These are phyloP conservation scores for Fregetta grallaria DNA, from an alignment of 2,113 vertebrate species.

Conservation along the genomic window DNA sequence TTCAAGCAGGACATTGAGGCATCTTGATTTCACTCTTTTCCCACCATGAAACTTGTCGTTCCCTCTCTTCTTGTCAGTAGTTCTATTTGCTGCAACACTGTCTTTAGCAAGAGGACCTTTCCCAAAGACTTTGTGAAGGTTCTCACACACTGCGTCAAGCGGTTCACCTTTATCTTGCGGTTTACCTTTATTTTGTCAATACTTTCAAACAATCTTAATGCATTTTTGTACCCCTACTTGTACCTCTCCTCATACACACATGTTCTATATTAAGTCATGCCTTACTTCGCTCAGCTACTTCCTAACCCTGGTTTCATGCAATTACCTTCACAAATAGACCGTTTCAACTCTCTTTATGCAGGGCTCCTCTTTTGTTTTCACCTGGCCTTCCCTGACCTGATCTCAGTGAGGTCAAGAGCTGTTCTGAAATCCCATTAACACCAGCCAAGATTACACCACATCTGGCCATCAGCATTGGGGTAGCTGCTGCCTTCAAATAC, in stretches of 20 bases:
- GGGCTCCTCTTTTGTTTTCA: constrained; percentile 38
- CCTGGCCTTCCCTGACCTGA: constrained; percentile 30
- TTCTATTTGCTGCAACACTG: neutral
- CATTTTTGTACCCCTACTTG: neutral
- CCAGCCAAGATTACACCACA: constrained; percentile 5
- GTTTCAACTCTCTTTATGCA: constrained; percentile 27
- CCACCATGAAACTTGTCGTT: neutral
- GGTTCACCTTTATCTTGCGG: neutral
- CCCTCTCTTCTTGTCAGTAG: neutral
- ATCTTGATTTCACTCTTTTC: neutral
- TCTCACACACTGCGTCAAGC: neutral
- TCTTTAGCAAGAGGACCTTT: neutral
- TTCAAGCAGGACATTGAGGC: neutral
- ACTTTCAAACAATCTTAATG: neutral
- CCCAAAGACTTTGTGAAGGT: neutral
- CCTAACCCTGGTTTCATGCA: constrained; percentile 30
- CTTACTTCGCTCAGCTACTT: neutral
- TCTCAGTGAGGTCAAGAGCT: constrained; percentile 12
- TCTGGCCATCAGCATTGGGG: neutral
- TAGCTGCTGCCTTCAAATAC: constrained; percentile 3
- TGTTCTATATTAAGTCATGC: constrained; percentile 28
- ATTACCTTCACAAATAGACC: constrained; percentile 49
- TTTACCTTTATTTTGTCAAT: neutral
- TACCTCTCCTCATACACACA: neutral
- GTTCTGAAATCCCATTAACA: constrained; percentile 36